These are phyloP conservation scores for Silurus meridionalis DNA, from an alignment of 2,113 vertebrate species.

Conservation along the genomic window DNA sequence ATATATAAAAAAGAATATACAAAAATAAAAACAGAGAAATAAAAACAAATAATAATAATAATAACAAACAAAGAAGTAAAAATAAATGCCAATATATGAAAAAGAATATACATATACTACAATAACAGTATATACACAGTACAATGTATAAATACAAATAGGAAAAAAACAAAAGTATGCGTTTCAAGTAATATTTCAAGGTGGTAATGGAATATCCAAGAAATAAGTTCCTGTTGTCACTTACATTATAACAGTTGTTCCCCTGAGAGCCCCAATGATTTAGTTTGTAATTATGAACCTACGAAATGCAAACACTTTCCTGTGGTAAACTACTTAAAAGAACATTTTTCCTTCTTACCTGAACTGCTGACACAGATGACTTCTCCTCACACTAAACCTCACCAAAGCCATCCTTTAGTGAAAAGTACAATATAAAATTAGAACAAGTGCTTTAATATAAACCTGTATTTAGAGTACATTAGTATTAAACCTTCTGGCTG, in stretches of 20 bases:
- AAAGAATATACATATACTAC: too few species aligned
- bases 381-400: background rate
- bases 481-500: background rate
- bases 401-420: background rate
- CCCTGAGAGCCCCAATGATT: background rate
- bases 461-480: background rate
- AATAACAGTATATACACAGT: too few species aligned
- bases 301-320: background rate
- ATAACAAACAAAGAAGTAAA: too few species aligned
- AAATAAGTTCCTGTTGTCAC: background rate
- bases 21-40: too few species aligned
- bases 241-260: background rate
- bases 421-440: background rate
- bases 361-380: background rate
- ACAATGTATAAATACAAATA: too few species aligned
- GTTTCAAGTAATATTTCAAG: too few species aligned
- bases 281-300: background rate
- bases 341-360: too few species aligned
- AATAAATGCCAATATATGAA: too few species aligned
- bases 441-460: slow-evolving; percentile 4
- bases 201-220: background rate
- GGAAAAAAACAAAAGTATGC: too few species aligned
- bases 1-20: too few species aligned
- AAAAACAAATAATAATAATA: too few species aligned
- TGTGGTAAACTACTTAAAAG: background rate